A percentile compares a stretch with the other conserved stretches of the same genome.
Evolutionary conservation across 2,888 invertebrate species (phyloP).

Genomic region (Noctuana brunneofusca): DNA sequence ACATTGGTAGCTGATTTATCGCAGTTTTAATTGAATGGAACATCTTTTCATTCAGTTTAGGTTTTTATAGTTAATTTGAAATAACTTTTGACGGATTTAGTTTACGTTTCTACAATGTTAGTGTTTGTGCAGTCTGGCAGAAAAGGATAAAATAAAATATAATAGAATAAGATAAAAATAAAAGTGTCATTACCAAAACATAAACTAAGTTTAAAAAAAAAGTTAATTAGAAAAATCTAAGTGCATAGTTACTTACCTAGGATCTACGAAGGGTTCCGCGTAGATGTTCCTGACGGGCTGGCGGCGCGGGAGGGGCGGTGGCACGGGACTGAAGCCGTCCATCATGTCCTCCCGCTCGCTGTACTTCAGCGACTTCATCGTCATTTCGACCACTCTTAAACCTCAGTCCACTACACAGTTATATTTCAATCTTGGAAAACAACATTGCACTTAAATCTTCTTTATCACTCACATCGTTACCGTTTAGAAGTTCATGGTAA

Average conservation of each 20-base stretch:
- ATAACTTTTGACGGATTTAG: background rate
- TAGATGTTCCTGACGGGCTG: conserved; percentile 85
- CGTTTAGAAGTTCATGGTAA: conserved; percentile 52
- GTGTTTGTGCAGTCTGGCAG: background rate
- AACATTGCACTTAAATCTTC: conserved; percentile 65
- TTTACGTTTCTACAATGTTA: background rate
- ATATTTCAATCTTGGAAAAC: conserved; percentile 55
- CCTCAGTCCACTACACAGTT: conserved; percentile 70
- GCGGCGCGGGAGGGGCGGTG: conserved; percentile 84
- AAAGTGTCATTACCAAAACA: background rate
- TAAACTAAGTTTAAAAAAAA: background rate
- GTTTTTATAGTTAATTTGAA: background rate
- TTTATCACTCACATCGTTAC: conserved; percentile 69
- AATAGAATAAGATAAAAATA: background rate
- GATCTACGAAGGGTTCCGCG: conserved; percentile 86
- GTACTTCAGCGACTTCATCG: conserved; percentile 84
- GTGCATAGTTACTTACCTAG: conserved; percentile 67
- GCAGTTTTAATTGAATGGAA: conserved; percentile 30
- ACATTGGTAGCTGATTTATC: conserved; percentile 26
- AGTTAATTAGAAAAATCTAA: background rate
- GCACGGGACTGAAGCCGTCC: conserved; percentile 82
- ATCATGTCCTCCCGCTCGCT: conserved; percentile 81
- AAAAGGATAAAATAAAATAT: background rate
- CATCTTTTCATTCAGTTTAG: conserved; percentile 21
- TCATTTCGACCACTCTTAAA: conserved; percentile 71